Evolutionary conservation across 37 sponge, comb jelly and placozoan species (phyloP).

Genomic region (Beroe ovata): DNA sequence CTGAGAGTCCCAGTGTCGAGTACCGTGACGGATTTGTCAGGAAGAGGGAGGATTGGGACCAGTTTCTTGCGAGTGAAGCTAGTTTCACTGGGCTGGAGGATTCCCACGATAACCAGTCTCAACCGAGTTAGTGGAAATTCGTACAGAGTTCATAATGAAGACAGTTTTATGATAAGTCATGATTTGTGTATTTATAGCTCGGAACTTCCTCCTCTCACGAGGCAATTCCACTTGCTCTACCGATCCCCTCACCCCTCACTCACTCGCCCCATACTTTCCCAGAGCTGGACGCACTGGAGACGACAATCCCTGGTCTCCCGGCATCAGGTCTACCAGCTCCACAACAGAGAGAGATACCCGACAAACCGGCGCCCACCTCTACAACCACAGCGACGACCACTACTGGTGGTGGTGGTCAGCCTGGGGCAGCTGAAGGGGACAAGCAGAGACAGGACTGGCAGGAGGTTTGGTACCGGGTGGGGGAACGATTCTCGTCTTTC

Average conservation of each 20-base stretch:
- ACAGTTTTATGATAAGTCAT: too few species aligned
- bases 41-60: constrained; percentile 78
- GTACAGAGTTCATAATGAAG: too few species aligned
- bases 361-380: background rate
- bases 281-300: constrained; percentile 27
- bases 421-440: background rate
- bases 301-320: constrained; percentile 33
- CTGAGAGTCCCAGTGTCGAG: constrained; percentile 71
- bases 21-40: constrained; percentile 72
- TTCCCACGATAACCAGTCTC: background rate
- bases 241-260: too few species aligned
- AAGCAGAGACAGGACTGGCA: constrained; percentile 47
- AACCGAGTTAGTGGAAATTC: background rate
- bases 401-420: background rate
- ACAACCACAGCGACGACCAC: background rate
- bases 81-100: constrained; percentile 15
- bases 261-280: too few species aligned
- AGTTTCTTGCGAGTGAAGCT: constrained; percentile 72
- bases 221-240: too few species aligned
- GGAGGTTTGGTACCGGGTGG: constrained; percentile 24
- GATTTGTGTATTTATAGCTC: too few species aligned
- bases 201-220: too few species aligned
- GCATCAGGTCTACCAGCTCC: constrained; percentile 11
- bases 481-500: too few species aligned
- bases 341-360: constrained; percentile 2